phyloP scores from a whole-genome alignment of 2,888 invertebrate genomes.

The Habrosyne pyritoides region DNA sequence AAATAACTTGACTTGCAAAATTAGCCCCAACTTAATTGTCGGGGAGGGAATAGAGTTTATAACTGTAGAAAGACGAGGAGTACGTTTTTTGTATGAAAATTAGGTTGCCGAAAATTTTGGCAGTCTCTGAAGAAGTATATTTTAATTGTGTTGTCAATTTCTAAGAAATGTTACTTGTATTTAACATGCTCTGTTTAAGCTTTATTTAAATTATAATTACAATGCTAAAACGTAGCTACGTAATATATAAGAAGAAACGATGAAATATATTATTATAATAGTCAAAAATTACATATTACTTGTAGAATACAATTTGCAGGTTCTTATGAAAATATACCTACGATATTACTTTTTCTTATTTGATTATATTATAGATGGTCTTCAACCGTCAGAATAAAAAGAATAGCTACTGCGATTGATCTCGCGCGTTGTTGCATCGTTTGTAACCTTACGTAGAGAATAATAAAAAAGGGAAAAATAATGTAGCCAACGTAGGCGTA shows the following conservation, averaged over 20 bases:
- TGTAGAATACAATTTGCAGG: not conserved
- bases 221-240: not conserved
- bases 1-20: conserved; percentile 69
- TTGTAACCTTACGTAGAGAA: conserved; percentile 18
- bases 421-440: not conserved
- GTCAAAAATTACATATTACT: no score
- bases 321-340: not conserved
- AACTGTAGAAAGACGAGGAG: conserved; percentile 40
- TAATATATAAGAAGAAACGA: not conserved
- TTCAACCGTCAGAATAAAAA: not conserved
- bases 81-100: conserved; percentile 49
- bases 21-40: conserved; percentile 67
- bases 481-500: conserved; percentile 10
- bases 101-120: conserved; percentile 17
- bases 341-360: not conserved
- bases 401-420: not conserved
- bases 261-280: no score
- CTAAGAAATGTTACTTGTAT: no score
- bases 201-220: no score
- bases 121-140: not conserved
- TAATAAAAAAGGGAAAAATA: conserved; percentile 20
- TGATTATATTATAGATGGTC: not conserved
- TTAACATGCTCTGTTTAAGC: no score
- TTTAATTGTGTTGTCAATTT: not conserved
- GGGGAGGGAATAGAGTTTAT: conserved; percentile 58